A percentile compares a stretch with the other conserved stretches of the same genome.
Conservation (phyloP, 2,797 vertebrate species). For the Acrocephalus scirpaceus region DNA sequence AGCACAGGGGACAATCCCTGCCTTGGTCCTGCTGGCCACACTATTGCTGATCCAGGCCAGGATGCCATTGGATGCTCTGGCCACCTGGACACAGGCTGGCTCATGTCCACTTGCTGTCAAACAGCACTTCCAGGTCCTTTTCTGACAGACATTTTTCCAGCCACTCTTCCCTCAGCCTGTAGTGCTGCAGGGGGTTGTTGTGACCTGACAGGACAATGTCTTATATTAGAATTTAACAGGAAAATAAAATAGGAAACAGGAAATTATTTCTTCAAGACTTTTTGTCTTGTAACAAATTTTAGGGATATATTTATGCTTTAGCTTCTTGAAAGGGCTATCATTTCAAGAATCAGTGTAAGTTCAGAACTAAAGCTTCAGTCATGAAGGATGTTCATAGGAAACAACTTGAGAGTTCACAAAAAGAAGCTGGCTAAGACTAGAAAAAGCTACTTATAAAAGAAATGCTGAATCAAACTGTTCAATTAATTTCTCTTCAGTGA, state of each 20-base stretch:
- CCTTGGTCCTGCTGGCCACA: background rate
- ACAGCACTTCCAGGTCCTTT: background rate
- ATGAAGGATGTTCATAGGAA: background rate
- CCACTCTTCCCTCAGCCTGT: background rate
- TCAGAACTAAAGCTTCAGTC: background rate
- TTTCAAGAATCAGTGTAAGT: background rate
- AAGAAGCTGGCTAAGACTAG: background rate
- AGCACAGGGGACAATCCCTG: fast-evolving
- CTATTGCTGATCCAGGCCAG: fast-evolving
- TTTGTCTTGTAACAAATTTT: background rate
- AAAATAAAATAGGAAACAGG: background rate
- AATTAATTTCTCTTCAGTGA: background rate
- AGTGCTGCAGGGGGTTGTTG: background rate
- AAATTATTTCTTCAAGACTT: background rate
- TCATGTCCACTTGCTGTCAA: background rate
- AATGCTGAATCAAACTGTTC: background rate
- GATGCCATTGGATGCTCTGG: background rate
- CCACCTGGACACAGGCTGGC: background rate
- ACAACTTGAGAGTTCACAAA: background rate
- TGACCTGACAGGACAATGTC: background rate
- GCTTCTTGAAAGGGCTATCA: background rate
- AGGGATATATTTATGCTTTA: background rate
- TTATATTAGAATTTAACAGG: background rate
- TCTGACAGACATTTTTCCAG: background rate
- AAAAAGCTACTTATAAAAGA: background rate